phyloP scores from a whole-genome alignment of 2,888 invertebrate species.

The Acrocyrtus sp. region DNA sequence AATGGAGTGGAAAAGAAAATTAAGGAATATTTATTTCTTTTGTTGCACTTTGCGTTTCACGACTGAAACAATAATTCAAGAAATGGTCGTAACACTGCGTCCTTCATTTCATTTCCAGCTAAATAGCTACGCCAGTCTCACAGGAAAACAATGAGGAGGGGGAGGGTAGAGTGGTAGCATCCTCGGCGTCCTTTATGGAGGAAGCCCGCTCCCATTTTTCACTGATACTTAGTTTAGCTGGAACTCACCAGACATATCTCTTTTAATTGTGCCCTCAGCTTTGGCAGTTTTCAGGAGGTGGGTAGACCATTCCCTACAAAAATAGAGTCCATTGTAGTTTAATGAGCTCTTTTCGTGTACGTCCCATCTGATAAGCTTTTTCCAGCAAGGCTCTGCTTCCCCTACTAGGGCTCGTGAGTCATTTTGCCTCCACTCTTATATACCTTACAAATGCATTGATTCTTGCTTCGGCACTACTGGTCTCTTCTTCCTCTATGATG shows the following conservation, averaged over 20 bases:
- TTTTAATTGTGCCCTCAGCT: no score
- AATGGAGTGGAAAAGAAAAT: slow-evolving; percentile 63
- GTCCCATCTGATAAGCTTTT: no score
- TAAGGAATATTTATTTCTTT: slow-evolving; percentile 63
- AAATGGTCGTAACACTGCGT: slow-evolving; percentile 21
- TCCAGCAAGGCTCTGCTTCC: no score
- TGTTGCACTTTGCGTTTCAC: slow-evolving; percentile 55
- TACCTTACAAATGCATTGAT: no score
- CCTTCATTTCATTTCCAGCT: slow-evolving; percentile 10
- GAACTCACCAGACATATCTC: slow-evolving; percentile 14
- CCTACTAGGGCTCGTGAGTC: no score
- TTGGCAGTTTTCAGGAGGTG: no score
- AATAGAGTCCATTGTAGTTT: no score
- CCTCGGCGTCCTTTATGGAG: neutral
- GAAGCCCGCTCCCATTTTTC: neutral
- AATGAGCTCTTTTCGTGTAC: no score
- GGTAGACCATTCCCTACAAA: no score
- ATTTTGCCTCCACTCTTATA: no score
- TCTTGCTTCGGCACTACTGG: no score
- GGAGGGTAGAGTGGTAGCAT: neutral
- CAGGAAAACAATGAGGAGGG: neutral
- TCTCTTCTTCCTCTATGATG: no score
- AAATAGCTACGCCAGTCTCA: neutral
- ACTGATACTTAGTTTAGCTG: slow-evolving; percentile 15
- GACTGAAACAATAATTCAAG: slow-evolving; percentile 52